Conservation (phyloP, 64 coral and sea anemone genomes). For the Montipora sp. region DNA sequence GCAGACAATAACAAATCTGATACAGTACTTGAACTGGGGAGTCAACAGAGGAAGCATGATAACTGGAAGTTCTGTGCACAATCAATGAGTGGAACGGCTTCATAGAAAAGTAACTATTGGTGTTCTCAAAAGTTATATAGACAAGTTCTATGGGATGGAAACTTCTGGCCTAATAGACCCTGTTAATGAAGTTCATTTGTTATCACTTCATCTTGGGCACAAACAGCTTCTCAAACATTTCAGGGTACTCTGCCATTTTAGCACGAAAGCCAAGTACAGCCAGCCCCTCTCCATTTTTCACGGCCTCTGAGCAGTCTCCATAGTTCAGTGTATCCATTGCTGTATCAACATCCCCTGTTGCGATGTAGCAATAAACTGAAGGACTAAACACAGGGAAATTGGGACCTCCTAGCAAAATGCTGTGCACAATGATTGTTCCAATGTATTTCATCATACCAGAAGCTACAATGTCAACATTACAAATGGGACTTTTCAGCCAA, state of each 20-base stretch:
- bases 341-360: slow-evolving; percentile 32
- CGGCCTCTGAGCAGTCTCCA: slow-evolving; percentile 13
- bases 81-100: slow-evolving; percentile 54
- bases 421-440: slow-evolving; percentile 53
- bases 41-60: slow-evolving; percentile 65
- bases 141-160: slow-evolving; percentile 51
- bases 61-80: slow-evolving; percentile 62
- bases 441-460: slow-evolving; percentile 35
- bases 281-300: not conserved
- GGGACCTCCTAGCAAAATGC: slow-evolving; percentile 48
- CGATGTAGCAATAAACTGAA: slow-evolving; percentile 47
- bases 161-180: slow-evolving; percentile 30
- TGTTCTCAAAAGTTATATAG: slow-evolving; percentile 42
- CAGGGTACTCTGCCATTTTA: not conserved
- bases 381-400: slow-evolving; percentile 45
- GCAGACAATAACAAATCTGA: slow-evolving; percentile 48
- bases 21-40: slow-evolving; percentile 59
- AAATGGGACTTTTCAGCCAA: not conserved
- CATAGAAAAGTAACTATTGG: slow-evolving; percentile 45
- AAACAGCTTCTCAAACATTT: too few relatives aligned
- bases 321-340: slow-evolving; percentile 16
- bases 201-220: slow-evolving; percentile 40
- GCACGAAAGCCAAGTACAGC: too few relatives aligned
- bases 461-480: slow-evolving; percentile 33
- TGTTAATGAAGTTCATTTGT: slow-evolving; percentile 56